Evolutionary conservation across 2,797 vertebrate genomes (phyloP).

Genomic region (Chaetophractus vellerosus): DNA sequence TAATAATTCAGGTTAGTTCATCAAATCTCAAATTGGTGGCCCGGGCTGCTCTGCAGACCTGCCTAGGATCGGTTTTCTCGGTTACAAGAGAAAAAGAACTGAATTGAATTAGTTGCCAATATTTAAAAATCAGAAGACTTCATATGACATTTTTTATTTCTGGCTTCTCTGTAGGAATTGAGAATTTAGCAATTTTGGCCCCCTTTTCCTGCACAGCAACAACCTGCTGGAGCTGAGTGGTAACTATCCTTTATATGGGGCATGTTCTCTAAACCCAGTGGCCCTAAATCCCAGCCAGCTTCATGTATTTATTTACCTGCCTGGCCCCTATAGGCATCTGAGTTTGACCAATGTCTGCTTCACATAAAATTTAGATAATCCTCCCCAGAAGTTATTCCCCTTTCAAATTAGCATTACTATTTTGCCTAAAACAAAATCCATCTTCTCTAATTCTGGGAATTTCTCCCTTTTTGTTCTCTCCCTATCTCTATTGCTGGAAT

Average conservation of each 20-base stretch:
- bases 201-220: not conserved
- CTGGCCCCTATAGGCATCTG: not conserved
- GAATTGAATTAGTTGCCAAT: not conserved
- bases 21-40: not conserved
- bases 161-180: not conserved
- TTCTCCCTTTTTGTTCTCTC: not conserved
- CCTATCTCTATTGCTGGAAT: not conserved
- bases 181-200: not conserved
- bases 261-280: not conserved
- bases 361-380: slow-evolving; percentile 21
- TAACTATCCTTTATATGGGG: not conserved
- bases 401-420: slow-evolving; percentile 11
- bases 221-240: fast-evolving
- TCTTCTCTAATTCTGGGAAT: not conserved
- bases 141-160: not conserved
- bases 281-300: not conserved
- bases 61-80: not conserved
- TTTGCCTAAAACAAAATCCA: not conserved
- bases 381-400: not conserved
- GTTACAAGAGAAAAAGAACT: not conserved
- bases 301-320: not conserved
- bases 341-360: slow-evolving; percentile 20
- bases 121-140: not conserved
- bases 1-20: not conserved
- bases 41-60: not conserved